phyloP scores from a whole-genome alignment of 2,797 vertebrate species.

The Glossophaga mutica region DNA sequence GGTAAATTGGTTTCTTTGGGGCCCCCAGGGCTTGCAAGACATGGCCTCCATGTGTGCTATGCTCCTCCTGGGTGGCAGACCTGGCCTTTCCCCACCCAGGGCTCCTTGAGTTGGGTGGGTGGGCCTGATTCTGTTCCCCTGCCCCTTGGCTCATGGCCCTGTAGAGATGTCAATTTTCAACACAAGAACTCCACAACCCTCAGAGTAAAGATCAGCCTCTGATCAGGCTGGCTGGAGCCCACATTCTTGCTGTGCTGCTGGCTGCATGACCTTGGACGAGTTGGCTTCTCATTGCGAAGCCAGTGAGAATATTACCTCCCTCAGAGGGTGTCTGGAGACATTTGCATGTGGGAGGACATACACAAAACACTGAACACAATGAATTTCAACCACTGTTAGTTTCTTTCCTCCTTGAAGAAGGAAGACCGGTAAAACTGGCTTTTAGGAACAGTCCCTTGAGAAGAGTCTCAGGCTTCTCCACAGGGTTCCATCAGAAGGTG shows the following conservation, averaged over 20 bases:
- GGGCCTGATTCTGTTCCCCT: neutral
- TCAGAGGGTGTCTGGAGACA: neutral
- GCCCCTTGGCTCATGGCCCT: rapidly evolving
- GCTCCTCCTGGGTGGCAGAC: neutral
- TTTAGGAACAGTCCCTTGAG: neutral
- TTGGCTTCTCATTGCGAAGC: neutral
- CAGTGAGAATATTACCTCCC: neutral
- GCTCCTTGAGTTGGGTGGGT: rapidly evolving
- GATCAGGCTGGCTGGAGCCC: neutral
- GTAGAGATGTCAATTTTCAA: neutral
- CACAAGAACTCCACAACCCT: neutral
- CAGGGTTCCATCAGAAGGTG: rapidly evolving
- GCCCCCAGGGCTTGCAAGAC: neutral
- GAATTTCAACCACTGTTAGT: neutral
- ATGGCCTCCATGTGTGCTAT: rapidly evolving
- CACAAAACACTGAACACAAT: rapidly evolving
- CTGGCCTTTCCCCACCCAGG: too few relatives aligned
- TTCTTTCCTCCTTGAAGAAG: neutral
- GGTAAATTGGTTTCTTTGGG: neutral
- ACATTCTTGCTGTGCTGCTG: neutral
- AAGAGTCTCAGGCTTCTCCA: neutral
- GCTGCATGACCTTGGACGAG: neutral
- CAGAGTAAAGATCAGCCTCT: neutral
- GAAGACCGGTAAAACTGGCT: neutral
- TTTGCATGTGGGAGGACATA: neutral